These are phyloP conservation scores for Drosophila seguyi DNA, from an alignment of 1,140 invertebrate species.

Conservation along the genomic window DNA sequence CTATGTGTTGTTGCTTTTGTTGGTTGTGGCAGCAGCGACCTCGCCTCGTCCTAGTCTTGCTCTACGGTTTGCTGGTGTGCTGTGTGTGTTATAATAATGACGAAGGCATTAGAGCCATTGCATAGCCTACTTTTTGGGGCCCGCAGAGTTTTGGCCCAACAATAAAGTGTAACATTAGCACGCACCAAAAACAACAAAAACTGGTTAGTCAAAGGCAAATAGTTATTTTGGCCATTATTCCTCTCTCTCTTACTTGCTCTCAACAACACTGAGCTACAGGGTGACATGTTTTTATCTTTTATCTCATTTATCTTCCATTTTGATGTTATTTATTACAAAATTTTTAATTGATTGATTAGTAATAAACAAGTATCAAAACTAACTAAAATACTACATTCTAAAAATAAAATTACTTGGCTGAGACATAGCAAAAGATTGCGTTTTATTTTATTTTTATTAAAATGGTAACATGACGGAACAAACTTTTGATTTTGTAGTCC, in stretches of 20 bases:
- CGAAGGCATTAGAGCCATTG: constrained; percentile 77
- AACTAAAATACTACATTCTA: neutral
- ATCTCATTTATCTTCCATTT: neutral
- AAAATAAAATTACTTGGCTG: neutral
- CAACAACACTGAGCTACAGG: constrained; percentile 9
- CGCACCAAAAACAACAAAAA: constrained; percentile 66
- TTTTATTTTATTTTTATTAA: neutral
- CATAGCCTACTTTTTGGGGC: constrained; percentile 77
- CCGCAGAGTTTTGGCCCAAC: constrained; percentile 48
- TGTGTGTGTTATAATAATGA: constrained; percentile 70
- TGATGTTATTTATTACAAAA: neutral
- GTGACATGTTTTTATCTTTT: too few species aligned
- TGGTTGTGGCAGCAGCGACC: constrained; percentile 50
- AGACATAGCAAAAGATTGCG: too few species aligned
- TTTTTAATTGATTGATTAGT: neutral
- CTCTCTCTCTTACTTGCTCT: constrained; percentile 9
- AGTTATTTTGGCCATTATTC: constrained; percentile 71
- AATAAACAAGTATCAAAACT: too few species aligned
- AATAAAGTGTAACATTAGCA: constrained; percentile 77
- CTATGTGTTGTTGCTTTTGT: constrained; percentile 49
- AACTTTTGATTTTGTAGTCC: neutral
- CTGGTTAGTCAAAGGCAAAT: constrained; percentile 55
- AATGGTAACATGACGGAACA: neutral
- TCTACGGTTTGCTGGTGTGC: constrained; percentile 8
- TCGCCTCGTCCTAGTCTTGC: constrained; percentile 56